phyloP scores from a whole-genome alignment of 2,113 vertebrate species.

The Shinisaurus crocodilurus region DNA sequence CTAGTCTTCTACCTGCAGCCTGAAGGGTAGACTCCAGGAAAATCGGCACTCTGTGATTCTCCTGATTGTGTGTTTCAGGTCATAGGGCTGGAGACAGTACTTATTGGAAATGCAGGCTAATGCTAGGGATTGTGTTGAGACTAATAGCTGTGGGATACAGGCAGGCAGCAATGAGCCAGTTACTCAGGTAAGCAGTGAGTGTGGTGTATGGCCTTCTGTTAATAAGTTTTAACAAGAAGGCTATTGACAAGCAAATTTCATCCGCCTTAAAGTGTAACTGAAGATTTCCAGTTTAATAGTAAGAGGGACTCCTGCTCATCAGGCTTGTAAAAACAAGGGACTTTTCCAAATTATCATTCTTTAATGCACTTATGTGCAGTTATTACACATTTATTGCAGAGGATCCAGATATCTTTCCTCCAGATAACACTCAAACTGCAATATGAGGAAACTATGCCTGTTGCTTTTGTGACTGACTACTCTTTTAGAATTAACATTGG shows the following conservation, averaged over 20 bases:
- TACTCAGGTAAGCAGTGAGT: neutral
- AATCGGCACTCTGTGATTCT: neutral
- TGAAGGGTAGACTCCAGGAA: neutral
- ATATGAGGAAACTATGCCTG: neutral
- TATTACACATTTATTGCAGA: neutral
- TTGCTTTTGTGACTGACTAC: neutral
- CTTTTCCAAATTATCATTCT: neutral
- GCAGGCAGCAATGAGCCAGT: neutral
- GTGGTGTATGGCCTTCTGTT: neutral
- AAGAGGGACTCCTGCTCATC: neutral
- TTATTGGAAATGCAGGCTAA: too few species aligned
- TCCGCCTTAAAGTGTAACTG: neutral
- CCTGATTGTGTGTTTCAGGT: neutral
- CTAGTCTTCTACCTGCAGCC: neutral
- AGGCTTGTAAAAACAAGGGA: neutral
- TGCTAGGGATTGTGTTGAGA: neutral
- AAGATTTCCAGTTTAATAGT: neutral
- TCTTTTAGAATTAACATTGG: neutral
- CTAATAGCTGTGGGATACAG: neutral
- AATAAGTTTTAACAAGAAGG: neutral
- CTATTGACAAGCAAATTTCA: neutral
- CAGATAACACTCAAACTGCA: neutral
- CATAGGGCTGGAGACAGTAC: neutral
- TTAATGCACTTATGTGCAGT: neutral
- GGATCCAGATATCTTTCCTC: neutral